phyloP scores from a whole-genome alignment of 2,113 vertebrate genomes.

The Anarrhichthys ocellatus region DNA sequence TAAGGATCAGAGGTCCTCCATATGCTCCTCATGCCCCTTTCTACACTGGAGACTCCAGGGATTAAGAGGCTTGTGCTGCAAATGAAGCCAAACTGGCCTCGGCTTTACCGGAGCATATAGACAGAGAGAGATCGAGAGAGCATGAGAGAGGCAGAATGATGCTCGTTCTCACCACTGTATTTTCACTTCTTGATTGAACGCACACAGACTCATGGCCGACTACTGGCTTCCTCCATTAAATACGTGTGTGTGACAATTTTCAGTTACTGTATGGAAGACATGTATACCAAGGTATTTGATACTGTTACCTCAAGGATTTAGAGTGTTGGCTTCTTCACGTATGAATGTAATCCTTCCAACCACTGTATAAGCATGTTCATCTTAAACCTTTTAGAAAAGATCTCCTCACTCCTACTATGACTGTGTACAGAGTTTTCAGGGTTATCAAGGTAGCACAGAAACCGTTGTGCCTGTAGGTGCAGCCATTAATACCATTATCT shows the following conservation, averaged over 20 bases:
- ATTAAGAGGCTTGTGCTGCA: constrained; percentile 75
- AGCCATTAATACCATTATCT: constrained; percentile 57
- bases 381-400: constrained; percentile 28
- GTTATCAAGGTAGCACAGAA: constrained; percentile 32
- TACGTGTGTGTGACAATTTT: not conserved
- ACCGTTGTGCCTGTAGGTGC: constrained; percentile 20
- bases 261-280: not conserved
- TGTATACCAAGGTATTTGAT: not conserved
- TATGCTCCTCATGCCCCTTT: constrained; percentile 73
- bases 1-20: constrained; percentile 73
- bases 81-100: constrained; percentile 76
- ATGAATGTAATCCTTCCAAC: constrained; percentile 20
- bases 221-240: constrained; percentile 3
- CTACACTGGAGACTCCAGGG: constrained; percentile 75
- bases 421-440: constrained; percentile 1
- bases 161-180: constrained; percentile 38
- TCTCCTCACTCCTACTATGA: constrained; percentile 5
- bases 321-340: constrained; percentile 10
- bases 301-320: not conserved
- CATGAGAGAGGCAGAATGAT: constrained; percentile 31
- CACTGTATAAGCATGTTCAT: constrained; percentile 15
- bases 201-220: constrained; percentile 13
- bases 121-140: constrained; percentile 31
- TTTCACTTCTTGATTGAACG: constrained; percentile 26
- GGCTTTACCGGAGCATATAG: constrained; percentile 61